Evolutionary conservation across 2,888 invertebrate genomes (phyloP), one percentile per base, ranked within the genome.

Genomic region (Ophion ellenae): DNA sequence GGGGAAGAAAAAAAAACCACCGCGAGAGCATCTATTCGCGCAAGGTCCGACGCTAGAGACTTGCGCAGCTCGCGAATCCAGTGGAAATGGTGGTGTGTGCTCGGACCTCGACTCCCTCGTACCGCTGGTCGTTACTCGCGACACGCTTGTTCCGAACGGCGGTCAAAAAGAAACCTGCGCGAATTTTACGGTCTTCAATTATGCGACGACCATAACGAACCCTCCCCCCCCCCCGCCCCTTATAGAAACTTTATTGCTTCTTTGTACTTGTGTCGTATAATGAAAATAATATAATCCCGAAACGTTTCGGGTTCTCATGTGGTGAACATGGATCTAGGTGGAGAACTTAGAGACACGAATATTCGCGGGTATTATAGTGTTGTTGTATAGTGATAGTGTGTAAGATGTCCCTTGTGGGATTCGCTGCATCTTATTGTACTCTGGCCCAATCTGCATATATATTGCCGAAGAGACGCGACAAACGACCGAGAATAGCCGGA

Each of bases 391-490:
- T 69, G 63, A 24, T 57, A 69, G 67, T 11, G 28, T 28, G 28
- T 57, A 61, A 47, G 57, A 74, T 84, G 74, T 75, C 53, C 24
- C 69, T 78, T 32, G 28, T 45, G 28, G 76, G 64, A 82, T 57
- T 70, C 20, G 53, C 59, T 67, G 59, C 70, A 66, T 83, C 73
- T 80, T 59, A 28, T 17, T 53, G 53, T 17, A 53, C 53, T 7
- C 40, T 24, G 71, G 40, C 32, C 81, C 85, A 78, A 88, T 90
- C 88, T 89, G 87, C 90, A 89, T 90, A 88, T 81, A 89, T 89
- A 90, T 90, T 87, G 88, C 85, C 74, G 59, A 47, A 57, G 59
- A 73, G 66, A 7, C 59, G 32, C 73, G 14, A 24, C 57, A 73
- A 83, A 78, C 57, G 66, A 24, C 28, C 20, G 45, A 71, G 64